Evolutionary conservation across 2,797 vertebrate species (phyloP), one percentile per base, ranked within the genome.

Genomic region (Erpetoichthys calabaricus): DNA sequence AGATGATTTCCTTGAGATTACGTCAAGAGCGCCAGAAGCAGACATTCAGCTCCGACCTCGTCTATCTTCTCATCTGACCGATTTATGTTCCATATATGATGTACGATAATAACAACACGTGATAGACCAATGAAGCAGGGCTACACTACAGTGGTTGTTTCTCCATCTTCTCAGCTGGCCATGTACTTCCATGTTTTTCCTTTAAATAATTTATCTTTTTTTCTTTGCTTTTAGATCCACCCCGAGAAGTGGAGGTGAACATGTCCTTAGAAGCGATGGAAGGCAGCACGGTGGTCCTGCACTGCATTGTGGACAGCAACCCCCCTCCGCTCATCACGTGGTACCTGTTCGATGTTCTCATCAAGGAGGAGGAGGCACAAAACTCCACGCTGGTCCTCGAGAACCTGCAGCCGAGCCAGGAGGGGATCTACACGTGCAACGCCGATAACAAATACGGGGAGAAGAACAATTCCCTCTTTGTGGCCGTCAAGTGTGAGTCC

Each of bases 281-380:
- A 65, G 89, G 90, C 63, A 86, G 79, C 42, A 83, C 83, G 0
- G 85, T 92, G 65, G 79, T 68, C 45, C 75, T 95, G 64, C 75
- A 89, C 63, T 95, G 91, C 3, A 84, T 86, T 61, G 89, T 91
- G 52, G 90, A 94, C 73, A 93, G 91, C 63, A 93, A 91, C 70
- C 91, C 91, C 3, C 62, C 63, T 8, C 67, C 91, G 4, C 78
- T 73, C 61, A 84, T 95, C 59, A 80, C 86, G 44, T 94, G 91
- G 91, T 73, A 82, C 67, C 84, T 89, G 9, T 85, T 81, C 3
- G 86, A 86, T 5, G 56, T 73, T 2, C 76, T 90, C 63, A 67
- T 92, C 46, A 64, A 78, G 7, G 86, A 88, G 67, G 91, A 89
- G 3, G 83, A 78, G 2, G 81, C 84, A 0, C 77, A 78, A 60